phyloP scores from a whole-genome alignment of 2,888 invertebrate species.

The Pinctada fucata region DNA sequence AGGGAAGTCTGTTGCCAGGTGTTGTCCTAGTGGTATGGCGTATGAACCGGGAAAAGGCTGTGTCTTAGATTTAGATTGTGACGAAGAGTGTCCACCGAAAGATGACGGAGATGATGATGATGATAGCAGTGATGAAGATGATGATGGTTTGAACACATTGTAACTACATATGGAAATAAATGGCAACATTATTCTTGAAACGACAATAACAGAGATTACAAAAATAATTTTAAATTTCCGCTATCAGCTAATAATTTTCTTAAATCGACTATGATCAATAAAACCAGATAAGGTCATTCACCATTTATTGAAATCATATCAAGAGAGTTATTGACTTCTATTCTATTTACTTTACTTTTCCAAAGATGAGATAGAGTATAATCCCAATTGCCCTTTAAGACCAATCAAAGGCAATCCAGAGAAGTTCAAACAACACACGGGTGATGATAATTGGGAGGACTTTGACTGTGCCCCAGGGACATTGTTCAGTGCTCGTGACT shows the following conservation, averaged over 20 bases:
- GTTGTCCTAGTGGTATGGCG: slow-evolving; percentile 47
- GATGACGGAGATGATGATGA: slow-evolving; percentile 14
- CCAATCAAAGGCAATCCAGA: slow-evolving; percentile 16
- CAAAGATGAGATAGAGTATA: not conserved
- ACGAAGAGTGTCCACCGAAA: slow-evolving; percentile 11
- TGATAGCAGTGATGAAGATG: not conserved
- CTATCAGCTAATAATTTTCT: no score
- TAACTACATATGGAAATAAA: no score
- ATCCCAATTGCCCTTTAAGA: slow-evolving; percentile 5
- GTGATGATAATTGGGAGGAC: slow-evolving; percentile 17
- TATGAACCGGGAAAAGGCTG: slow-evolving; percentile 44
- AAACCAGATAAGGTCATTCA: no score
- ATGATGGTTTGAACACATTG: no score
- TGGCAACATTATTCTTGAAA: no score
- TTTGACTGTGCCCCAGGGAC: slow-evolving; percentile 32
- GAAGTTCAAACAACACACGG: slow-evolving; percentile 21
- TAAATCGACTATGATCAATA: no score
- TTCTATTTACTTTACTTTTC: no score
- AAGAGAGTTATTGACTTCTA: no score
- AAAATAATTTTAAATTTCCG: no score
- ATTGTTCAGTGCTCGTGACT: slow-evolving; percentile 25
- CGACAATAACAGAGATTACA: no score
- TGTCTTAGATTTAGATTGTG: slow-evolving; percentile 36
- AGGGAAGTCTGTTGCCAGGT: slow-evolving; percentile 48
- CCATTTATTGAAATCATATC: no score